phyloP scores from a whole-genome alignment of 2,888 invertebrate genomes.

The Caenorhabditis sulstoni region DNA sequence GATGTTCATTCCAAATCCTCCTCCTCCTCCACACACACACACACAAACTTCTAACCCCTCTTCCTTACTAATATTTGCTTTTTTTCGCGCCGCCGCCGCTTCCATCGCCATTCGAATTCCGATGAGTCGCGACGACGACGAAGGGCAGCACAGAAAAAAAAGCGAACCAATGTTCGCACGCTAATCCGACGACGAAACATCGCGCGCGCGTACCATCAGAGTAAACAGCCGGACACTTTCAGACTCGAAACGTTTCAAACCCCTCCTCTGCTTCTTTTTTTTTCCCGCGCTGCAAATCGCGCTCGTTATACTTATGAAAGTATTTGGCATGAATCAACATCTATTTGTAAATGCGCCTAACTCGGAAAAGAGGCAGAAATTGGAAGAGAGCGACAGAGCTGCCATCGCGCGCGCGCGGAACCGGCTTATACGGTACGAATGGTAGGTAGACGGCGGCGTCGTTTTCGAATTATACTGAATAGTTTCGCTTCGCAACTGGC shows the following conservation, averaged over 20 bases:
- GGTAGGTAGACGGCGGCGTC: neutral
- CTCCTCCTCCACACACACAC: neutral
- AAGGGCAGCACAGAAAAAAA: conserved; percentile 15
- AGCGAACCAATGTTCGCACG: conserved; percentile 56
- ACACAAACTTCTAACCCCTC: conserved; percentile 10
- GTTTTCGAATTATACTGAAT: conserved; percentile 44
- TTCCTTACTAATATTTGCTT: conserved; percentile 31
- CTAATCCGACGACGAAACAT: conserved; percentile 56
- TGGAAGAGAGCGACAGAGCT: conserved; percentile 18
- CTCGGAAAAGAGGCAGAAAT: conserved; percentile 31
- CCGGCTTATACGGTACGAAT: conserved; percentile 49
- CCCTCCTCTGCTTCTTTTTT: neutral
- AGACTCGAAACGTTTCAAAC: neutral
- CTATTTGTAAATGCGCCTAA: conserved; percentile 58
- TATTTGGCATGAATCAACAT: conserved; percentile 59
- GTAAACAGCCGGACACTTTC: no score
- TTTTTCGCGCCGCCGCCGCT: conserved; percentile 11
- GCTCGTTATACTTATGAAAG: conserved; percentile 36
- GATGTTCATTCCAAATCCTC: neutral
- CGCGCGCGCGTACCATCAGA: conserved; percentile 5
- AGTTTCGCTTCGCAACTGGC: neutral
- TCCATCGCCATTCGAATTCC: conserved; percentile 5
- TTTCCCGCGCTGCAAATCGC: neutral
- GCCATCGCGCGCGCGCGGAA: conserved; percentile 36
- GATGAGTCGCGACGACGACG: conserved; percentile 45